Evolutionary conservation across 2,888 invertebrate species (phyloP).

Genomic region (Eremobia ochroleuca): DNA sequence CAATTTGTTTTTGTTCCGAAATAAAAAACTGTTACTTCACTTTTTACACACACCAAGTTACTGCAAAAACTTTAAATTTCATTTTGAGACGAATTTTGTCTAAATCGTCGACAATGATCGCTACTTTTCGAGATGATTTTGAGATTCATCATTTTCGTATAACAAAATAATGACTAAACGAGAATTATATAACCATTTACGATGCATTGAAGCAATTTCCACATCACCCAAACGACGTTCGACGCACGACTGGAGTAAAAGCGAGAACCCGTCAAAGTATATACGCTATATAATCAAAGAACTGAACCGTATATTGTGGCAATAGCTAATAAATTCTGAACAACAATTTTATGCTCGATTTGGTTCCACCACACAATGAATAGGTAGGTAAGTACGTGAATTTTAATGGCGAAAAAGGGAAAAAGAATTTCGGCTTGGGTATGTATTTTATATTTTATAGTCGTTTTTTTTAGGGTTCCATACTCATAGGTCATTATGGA

Average conservation of each 20-base stretch:
- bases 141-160: not conserved
- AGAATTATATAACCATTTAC: too few relatives aligned
- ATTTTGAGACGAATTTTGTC: not conserved
- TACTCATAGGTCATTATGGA: too few relatives aligned
- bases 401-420: slow-evolving; percentile 66
- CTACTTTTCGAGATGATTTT: not conserved
- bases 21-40: too few relatives aligned
- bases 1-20: too few relatives aligned
- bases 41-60: not conserved
- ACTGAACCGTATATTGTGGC: slow-evolving; percentile 31
- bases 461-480: not conserved
- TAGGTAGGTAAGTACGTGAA: slow-evolving; percentile 63
- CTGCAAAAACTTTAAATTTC: too few relatives aligned
- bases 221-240: not conserved
- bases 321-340: slow-evolving; percentile 68
- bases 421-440: slow-evolving; percentile 41
- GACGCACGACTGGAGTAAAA: slow-evolving; percentile 4
- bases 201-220: not conserved
- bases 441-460: slow-evolving; percentile 36
- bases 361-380: slow-evolving; percentile 69
- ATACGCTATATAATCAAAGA: slow-evolving; percentile 44
- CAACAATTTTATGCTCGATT: slow-evolving; percentile 73
- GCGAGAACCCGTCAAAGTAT: slow-evolving; percentile 17
- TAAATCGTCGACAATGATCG: not conserved
- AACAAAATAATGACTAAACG: not conserved